phyloP scores from a whole-genome alignment of 2,888 invertebrate species.

The Protonemura montana region DNA sequence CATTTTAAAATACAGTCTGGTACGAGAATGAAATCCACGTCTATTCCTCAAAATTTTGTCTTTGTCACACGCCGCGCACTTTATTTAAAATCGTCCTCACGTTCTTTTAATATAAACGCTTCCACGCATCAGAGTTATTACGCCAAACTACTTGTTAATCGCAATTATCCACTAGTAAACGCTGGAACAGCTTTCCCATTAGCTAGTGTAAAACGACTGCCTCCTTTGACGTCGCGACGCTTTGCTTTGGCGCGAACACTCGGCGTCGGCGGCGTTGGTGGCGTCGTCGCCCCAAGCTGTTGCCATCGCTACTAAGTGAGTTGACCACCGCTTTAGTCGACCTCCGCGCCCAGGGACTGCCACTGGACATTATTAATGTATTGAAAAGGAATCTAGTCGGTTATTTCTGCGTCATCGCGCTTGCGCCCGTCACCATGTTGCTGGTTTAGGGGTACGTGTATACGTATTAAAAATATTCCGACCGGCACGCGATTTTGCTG shows the following conservation, averaged over 20 bases:
- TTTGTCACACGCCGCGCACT: neutral
- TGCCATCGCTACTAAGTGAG: slow-evolving; percentile 27
- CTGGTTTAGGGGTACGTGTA: neutral
- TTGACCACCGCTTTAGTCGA: neutral
- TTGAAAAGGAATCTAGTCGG: neutral
- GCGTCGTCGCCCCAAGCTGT: slow-evolving; percentile 2
- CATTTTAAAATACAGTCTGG: neutral
- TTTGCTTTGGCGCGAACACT: neutral
- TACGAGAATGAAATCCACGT: too few relatives aligned
- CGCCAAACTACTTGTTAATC: neutral
- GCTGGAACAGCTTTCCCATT: neutral
- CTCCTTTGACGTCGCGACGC: neutral
- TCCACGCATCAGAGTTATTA: neutral
- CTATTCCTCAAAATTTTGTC: neutral
- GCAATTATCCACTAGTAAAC: neutral
- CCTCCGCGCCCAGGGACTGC: neutral
- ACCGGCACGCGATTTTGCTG: neutral
- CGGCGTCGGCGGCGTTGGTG: neutral
- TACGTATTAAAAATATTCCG: neutral
- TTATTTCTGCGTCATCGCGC: neutral
- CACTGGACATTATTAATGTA: slow-evolving; percentile 22
- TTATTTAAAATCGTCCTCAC: neutral
- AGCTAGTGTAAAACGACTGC: neutral
- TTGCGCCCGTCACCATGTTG: neutral
- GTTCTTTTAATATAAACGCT: neutral